Evolutionary conservation across 2,888 invertebrate species (phyloP).

Genomic region (Incurvaria masculella): DNA sequence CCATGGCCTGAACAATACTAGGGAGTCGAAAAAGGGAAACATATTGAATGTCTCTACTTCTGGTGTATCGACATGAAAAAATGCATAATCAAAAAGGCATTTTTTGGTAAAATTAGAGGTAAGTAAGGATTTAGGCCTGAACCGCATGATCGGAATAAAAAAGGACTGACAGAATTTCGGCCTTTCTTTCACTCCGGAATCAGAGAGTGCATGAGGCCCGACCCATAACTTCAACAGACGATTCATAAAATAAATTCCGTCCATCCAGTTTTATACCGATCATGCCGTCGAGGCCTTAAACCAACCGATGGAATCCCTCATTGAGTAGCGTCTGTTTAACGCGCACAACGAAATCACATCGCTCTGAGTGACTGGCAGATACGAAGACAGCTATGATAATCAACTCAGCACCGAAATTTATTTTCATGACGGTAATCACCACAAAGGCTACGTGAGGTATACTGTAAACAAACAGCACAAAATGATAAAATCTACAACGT

Average conservation of each 20-base stretch:
- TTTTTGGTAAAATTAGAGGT: neutral
- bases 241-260: too few relatives aligned
- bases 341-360: constrained; percentile 24
- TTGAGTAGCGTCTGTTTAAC: constrained; percentile 29
- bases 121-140: neutral
- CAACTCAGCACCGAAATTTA: too few relatives aligned
- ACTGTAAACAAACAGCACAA: too few relatives aligned
- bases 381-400: too few relatives aligned
- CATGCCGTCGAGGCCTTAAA: neutral
- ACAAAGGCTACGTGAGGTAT: too few relatives aligned
- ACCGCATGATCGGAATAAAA: too few relatives aligned
- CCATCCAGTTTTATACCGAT: too few relatives aligned
- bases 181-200: neutral
- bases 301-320: constrained; percentile 43
- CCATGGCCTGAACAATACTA: neutral
- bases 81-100: neutral
- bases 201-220: neutral
- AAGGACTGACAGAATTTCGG: neutral
- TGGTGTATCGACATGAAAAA: neutral
- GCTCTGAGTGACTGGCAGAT: too few relatives aligned
- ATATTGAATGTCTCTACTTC: neutral
- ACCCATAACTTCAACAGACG: neutral
- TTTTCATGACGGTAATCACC: too few relatives aligned
- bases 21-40: neutral
- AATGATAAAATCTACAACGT: too few relatives aligned